phyloP scores from a whole-genome alignment of 2,888 invertebrate species.

The Zaprionus lineosus region DNA sequence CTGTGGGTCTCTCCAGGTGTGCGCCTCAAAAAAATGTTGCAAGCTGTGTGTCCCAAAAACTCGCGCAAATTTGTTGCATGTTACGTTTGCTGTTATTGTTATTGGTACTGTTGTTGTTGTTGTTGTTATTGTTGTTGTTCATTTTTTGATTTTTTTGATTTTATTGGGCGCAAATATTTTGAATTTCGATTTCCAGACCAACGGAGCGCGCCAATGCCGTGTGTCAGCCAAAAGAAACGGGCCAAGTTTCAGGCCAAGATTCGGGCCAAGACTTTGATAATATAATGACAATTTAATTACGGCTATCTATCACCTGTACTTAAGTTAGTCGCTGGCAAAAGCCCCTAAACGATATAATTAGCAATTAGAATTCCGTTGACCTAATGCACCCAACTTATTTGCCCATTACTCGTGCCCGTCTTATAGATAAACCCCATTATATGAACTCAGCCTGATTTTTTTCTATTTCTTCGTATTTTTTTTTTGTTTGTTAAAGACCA shows the following conservation, averaged over 20 bases:
- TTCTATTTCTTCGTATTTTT: constrained; percentile 11
- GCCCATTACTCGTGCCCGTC: constrained; percentile 66
- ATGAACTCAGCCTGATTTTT: neutral
- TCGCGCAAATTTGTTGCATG: constrained; percentile 58
- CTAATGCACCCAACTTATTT: constrained; percentile 76
- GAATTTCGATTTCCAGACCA: constrained; percentile 50
- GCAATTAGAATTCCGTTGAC: constrained; percentile 69
- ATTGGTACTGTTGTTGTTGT: constrained; percentile 2
- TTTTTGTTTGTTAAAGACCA: constrained; percentile 40
- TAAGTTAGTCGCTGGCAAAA: constrained; percentile 52
- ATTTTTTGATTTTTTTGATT: neutral
- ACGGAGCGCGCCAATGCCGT: constrained; percentile 45
- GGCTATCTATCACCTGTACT: constrained; percentile 51
- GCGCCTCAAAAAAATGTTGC: constrained; percentile 60
- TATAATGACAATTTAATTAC: constrained; percentile 62
- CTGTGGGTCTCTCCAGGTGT: constrained; percentile 58
- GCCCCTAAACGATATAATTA: constrained; percentile 66
- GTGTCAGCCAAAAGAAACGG: constrained; percentile 23
- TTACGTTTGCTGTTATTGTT: constrained; percentile 10
- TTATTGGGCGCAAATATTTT: constrained; percentile 20
- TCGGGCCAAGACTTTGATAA: constrained; percentile 12
- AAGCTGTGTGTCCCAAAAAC: constrained; percentile 58
- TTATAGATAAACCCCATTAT: constrained; percentile 65
- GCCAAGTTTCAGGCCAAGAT: constrained; percentile 5
- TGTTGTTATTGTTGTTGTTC: neutral